Base-by-base conservation (phyloP, 35 echinoderm and acorn worm species). In the Nesometra sesokonis region DNA sequence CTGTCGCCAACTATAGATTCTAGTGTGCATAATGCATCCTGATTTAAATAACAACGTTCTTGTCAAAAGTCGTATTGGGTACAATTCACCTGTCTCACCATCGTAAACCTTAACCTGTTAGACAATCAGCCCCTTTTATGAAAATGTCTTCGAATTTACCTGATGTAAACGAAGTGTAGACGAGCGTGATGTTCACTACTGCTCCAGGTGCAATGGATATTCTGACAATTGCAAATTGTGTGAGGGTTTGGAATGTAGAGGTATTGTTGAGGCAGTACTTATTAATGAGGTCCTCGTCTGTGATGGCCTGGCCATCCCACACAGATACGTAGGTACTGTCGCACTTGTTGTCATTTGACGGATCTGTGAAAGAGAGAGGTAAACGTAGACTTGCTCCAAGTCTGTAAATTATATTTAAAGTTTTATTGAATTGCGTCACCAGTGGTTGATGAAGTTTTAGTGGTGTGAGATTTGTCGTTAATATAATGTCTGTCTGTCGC, bases 171-270 rank as follows among this genome's bases (percentile, higher is more conserved):
- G 87, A 88, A 2, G 87, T 82, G 35, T 79, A 47, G 7, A 88
- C 17, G 9, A 88, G 30, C 0, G 87, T 88, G 39, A 88, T 21
- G 46, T 88, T 88, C 35, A 88, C 87, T 32, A 29, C 80, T 17
- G 87, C 77, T n/a, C 35, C 77, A 8, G 31, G 78, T 31, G 37
- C 33, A 37, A 88, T 37, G 19, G 37, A 38, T 37, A 88, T 30
- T 29, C 32, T 7, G 29, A 88, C 8, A 8, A 78, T 82, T n/a
- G 80, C 36, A 57, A 88, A 88, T 32, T 88, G 77, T 8, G 77
- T 78, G 23, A 34, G 34, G 3, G 87, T 81, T 78, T 78, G 34
- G 35, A 88, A 37, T 15, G 80, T 33, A 21, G 35, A n/a, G 30
- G 77, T 29, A 0, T 0, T 19, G 9, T 78, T 88, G 23, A 40